phyloP scores from a whole-genome alignment of 2,113 vertebrate genomes.

The Origma solitaria region DNA sequence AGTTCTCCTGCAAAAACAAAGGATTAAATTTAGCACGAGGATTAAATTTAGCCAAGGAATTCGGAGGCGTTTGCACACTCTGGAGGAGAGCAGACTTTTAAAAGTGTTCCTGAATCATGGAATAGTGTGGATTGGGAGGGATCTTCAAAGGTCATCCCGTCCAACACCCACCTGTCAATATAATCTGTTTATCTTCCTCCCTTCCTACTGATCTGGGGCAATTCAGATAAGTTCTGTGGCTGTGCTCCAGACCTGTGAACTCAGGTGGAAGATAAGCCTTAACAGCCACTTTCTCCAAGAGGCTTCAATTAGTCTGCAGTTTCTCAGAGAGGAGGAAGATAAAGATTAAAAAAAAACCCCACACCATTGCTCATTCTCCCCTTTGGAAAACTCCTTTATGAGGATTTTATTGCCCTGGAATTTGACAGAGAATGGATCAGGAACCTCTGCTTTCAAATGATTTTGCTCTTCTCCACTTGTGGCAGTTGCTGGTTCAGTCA shows the following conservation, averaged over 20 bases:
- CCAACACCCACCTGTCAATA: not conserved
- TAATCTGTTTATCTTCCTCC: not conserved
- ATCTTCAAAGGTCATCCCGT: not conserved
- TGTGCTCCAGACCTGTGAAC: not conserved
- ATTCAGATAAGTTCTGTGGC: not conserved
- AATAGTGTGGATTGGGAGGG: not conserved
- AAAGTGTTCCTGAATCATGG: not conserved
- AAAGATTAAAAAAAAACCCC: not conserved
- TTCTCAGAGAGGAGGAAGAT: not conserved
- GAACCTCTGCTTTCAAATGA: not conserved
- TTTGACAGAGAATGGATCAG: not conserved
- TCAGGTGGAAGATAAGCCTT: not conserved
- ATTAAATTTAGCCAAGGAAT: not conserved
- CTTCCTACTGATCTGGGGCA: not conserved
- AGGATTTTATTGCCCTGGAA: not conserved
- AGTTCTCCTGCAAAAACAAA: constrained; percentile 81
- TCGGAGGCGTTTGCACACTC: not conserved
- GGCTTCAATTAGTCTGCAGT: not conserved
- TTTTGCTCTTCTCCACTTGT: not conserved
- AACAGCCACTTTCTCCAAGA: not conserved
- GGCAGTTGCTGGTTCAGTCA: not conserved
- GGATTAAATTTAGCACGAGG: not conserved
- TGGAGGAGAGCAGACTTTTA: not conserved
- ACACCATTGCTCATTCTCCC: not conserved
- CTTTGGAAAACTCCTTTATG: not conserved